Evolutionary conservation across 2,888 invertebrate species (phyloP).

Genomic region (Cantharis flavilabris): DNA sequence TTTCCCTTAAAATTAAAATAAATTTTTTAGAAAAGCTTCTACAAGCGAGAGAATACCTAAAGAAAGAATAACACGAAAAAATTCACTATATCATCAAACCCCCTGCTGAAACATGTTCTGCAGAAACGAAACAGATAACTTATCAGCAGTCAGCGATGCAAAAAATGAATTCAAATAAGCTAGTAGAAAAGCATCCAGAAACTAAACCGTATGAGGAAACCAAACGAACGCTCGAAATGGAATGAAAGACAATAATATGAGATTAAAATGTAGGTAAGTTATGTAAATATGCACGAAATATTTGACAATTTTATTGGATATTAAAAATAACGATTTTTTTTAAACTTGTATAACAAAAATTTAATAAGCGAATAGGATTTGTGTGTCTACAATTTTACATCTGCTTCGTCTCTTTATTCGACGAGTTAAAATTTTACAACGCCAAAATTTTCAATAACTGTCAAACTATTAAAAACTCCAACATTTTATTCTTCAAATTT

Average conservation of each 20-base stretch:
- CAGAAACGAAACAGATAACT: constrained; percentile 3
- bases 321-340: neutral
- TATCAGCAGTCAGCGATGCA: constrained; percentile 2
- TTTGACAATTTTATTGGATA: neutral
- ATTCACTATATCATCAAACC: neutral
- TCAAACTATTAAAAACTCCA: neutral
- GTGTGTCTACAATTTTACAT: neutral
- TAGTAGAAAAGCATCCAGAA: neutral
- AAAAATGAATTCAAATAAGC: constrained; percentile 5
- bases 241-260: constrained; percentile 2
- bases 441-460: neutral
- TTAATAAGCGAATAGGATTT: neutral
- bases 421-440: neutral
- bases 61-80: neutral
- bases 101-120: neutral
- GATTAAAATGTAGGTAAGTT: neutral
- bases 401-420: neutral
- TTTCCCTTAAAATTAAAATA: neutral
- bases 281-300: neutral
- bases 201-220: neutral
- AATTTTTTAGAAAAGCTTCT: neutral
- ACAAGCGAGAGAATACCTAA: neutral
- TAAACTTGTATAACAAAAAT: neutral
- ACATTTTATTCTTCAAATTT: neutral
- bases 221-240: neutral